Evolutionary conservation across 2,888 invertebrate species (phyloP), one percentile per base, ranked within the genome.

Genomic region (Gortyna flavago): DNA sequence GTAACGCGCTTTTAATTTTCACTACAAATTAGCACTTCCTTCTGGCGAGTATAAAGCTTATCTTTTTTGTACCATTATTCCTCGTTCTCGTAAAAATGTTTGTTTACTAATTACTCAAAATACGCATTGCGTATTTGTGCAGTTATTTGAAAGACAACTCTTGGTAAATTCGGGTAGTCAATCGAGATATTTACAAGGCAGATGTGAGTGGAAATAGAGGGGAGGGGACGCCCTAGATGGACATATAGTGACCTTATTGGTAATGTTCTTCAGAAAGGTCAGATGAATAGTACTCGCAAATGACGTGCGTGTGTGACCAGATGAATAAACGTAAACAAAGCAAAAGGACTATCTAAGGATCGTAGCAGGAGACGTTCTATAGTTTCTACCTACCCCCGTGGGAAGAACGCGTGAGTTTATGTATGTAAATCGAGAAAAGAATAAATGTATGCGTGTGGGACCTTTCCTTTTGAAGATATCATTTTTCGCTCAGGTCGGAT

Each of bases 61-160:
- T 81, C 68, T 72, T 54, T 70, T 72, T 62, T 8, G 9, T 71
- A 25, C n/a, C 41, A 71, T 71, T 78, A 44, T 74, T 82, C 79
- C 68, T 79, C 48, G 18, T 83, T 68, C 54, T 54, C n/a, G 18
- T 48, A 59, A 65, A 54, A 38, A 61, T 1, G 3, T 35, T 51
- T 73, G 80, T 80, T 83, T 84, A 84, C 72, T 64, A 75, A 79
- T 68, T 75, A 71, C 64, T 54, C 64, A 61, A 75, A 71, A 83
- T 79, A 69, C 54, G 25, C 54, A 72, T 35, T 64, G 62, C 51
- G 18, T 25, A 41, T 69, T 44, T 51, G 7, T 13, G 38, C 65
- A 64, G 41, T 73, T 67, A 57, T 65, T 70, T 64, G 54, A 59
- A 83, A 65, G 16, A 44, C 7, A 62, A 25, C 61, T 73, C 62